Conservation (phyloP, 1,140 invertebrate species). For the Rhynchophorus ferrugineus region DNA sequence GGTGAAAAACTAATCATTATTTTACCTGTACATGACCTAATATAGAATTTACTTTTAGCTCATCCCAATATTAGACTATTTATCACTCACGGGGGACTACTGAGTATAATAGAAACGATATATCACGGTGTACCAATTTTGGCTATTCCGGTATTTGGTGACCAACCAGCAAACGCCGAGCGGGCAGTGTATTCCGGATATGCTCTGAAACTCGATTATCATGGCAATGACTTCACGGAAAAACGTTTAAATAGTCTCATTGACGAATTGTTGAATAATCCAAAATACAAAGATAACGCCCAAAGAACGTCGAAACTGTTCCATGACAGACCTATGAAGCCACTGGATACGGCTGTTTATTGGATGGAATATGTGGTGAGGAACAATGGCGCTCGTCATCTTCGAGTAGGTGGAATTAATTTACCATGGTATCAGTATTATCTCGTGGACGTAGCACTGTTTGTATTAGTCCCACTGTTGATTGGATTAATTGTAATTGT, state of each 20-base stretch:
- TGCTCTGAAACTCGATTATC: neutral
- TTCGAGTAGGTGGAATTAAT: slow-evolving; percentile 50
- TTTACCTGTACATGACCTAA: neutral
- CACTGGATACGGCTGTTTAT: slow-evolving; percentile 49
- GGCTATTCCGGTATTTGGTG: slow-evolving; percentile 34
- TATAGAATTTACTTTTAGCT: slow-evolving; percentile 1
- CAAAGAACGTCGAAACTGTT: slow-evolving; percentile 8
- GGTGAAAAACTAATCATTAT: neutral
- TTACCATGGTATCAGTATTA: slow-evolving; percentile 44
- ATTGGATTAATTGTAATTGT: too few relatives aligned
- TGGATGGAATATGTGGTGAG: slow-evolving; percentile 60
- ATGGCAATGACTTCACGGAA: neutral
- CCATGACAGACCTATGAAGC: slow-evolving; percentile 11
- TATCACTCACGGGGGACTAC: slow-evolving; percentile 26
- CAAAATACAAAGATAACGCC: slow-evolving; percentile 10
- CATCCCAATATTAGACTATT: slow-evolving; percentile 23
- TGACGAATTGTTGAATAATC: neutral
- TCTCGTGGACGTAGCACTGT: neutral
- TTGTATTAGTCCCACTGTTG: neutral
- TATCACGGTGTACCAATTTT: slow-evolving; percentile 46
- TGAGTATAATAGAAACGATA: slow-evolving; percentile 40
- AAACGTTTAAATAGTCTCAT: neutral
- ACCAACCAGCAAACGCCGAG: slow-evolving; percentile 17
- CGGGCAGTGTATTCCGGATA: slow-evolving; percentile 39
- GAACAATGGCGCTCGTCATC: slow-evolving; percentile 55